Percentiles rank a stretch among this genome's conserved stretches.
Evolutionary conservation across 2,888 invertebrate species (phyloP).

Genomic region (Caenorhabditis sulstoni): DNA sequence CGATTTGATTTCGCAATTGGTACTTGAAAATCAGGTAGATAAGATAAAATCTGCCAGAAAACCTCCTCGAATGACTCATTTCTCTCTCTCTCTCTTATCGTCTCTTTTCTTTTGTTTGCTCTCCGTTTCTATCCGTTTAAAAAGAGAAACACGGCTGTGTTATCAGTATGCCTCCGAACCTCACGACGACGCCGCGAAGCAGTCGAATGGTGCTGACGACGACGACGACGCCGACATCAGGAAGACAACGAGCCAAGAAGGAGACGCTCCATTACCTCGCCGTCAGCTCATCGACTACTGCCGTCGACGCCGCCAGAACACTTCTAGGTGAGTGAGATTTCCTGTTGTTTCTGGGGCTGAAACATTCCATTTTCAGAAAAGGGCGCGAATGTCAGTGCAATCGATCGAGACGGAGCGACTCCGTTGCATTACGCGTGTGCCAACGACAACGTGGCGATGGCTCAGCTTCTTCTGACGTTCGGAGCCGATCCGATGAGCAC

Average conservation of each 20-base stretch:
- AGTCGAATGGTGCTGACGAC: constrained; percentile 26
- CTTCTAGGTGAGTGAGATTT: constrained; percentile 34
- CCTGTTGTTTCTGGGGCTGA: neutral
- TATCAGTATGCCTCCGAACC: constrained; percentile 42
- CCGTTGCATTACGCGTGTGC: constrained; percentile 75
- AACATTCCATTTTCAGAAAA: constrained; percentile 42
- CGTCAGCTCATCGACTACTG: constrained; percentile 47
- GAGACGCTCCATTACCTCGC: constrained; percentile 56
- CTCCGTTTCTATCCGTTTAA: constrained; percentile 2
- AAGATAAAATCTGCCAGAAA: constrained; percentile 10
- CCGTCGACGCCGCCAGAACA: constrained; percentile 55
- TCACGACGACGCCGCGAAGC: constrained; percentile 30
- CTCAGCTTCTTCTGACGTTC: constrained; percentile 73
- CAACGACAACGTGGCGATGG: constrained; percentile 76
- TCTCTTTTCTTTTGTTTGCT: constrained; percentile 22
- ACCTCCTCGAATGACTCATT: constrained; percentile 13
- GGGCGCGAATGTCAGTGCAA: constrained; percentile 82
- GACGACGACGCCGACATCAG: constrained; percentile 20
- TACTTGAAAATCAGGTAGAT: no score
- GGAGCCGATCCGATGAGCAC: constrained; percentile 68
- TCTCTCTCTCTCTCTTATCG: constrained; percentile 1
- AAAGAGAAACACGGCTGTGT: neutral
- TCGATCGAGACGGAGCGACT: constrained; percentile 68
- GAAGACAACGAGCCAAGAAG: constrained; percentile 38
- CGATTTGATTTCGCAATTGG: constrained; percentile 27